Evolutionary conservation across 2,888 invertebrate species (phyloP).

Genomic region (Lasioglossum malachurum): DNA sequence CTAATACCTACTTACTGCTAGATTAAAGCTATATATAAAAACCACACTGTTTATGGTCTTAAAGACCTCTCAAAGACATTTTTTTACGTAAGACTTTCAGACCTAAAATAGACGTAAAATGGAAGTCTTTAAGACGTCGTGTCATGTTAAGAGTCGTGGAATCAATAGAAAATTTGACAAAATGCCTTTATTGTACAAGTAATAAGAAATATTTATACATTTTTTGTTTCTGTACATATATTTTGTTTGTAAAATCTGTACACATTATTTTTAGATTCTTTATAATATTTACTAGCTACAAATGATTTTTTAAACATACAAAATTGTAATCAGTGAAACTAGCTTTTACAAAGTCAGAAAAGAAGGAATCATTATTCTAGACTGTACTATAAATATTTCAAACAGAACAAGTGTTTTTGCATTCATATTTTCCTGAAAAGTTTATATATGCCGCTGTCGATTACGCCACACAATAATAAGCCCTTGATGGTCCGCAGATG

Average conservation of each 20-base stretch:
- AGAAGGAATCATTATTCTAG: neutral
- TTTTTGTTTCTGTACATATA: neutral
- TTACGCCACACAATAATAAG: constrained; percentile 91
- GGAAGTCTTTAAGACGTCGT: no score
- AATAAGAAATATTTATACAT: neutral
- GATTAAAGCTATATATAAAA: no score
- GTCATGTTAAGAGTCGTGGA: no score
- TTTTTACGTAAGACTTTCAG: no score
- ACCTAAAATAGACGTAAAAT: no score
- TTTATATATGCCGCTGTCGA: constrained; percentile 76
- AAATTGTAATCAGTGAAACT: neutral
- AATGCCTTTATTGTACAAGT: neutral
- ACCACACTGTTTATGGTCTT: no score
- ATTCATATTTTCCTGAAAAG: constrained; percentile 29
- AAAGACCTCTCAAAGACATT: no score
- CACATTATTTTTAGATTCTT: neutral
- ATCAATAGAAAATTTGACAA: neutral
- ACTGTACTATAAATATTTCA: constrained; percentile 22
- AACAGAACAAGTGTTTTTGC: constrained; percentile 20
- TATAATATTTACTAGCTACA: neutral
- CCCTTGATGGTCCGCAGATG: constrained; percentile 93
- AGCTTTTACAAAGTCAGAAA: constrained; percentile 2
- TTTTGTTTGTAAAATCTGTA: neutral
- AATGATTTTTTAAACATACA: neutral
- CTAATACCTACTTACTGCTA: no score